These are phyloP conservation scores for Paramuricea clavata DNA, from an alignment of 92 coral and sea anemone species.

Conservation along the genomic window DNA sequence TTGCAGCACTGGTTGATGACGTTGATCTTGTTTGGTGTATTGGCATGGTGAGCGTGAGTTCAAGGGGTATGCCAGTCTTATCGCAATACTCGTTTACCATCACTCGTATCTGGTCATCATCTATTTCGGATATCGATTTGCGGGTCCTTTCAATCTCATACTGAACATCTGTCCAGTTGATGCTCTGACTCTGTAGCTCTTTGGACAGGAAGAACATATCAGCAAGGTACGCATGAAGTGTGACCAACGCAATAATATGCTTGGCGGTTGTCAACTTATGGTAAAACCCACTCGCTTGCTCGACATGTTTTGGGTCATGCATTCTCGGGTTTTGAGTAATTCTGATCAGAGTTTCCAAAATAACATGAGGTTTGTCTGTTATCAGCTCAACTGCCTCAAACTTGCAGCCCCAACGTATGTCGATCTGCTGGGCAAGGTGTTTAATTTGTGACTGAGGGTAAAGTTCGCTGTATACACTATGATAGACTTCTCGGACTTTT, in stretches of 20 bases:
- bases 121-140: not conserved
- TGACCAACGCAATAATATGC: not conserved
- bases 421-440: not conserved
- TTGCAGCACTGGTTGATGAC: too few relatives aligned
- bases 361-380: not conserved
- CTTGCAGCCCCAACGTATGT: constrained; percentile 1
- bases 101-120: not conserved
- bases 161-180: not conserved
- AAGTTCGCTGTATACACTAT: not conserved
- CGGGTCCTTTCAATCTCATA: not conserved
- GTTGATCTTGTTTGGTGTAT: not conserved
- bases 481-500: not conserved
- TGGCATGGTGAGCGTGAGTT: not conserved
- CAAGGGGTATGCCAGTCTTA: not conserved
- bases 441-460: not conserved
- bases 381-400: not conserved
- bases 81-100: not conserved
- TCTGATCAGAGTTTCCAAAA: not conserved
- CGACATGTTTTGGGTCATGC: not conserved
- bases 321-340: not conserved
- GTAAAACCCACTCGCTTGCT: not conserved
- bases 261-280: not conserved
- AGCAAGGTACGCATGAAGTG: not conserved
- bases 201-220: not conserved
- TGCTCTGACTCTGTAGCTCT: not conserved